phyloP scores from a whole-genome alignment of 1,140 invertebrate species.

The Scaptomyza graminum region DNA sequence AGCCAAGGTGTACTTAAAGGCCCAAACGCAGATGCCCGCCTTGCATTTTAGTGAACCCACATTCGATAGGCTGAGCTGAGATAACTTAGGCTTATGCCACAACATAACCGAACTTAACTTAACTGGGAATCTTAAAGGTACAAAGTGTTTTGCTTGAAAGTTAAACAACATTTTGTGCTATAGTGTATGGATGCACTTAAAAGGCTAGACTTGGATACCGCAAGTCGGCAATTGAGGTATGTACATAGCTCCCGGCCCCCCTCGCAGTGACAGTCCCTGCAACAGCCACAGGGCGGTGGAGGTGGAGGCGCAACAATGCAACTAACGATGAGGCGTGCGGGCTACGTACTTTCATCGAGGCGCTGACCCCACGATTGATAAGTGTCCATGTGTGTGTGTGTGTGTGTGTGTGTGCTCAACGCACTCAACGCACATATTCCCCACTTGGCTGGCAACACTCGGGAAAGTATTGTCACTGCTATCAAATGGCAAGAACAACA shows the following conservation, averaged over 20 bases:
- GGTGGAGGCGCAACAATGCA: slow-evolving; percentile 2
- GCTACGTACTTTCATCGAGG: slow-evolving; percentile 57
- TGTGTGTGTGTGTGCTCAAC: slow-evolving; percentile 18
- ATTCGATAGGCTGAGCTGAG: no score
- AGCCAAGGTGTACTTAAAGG: no score
- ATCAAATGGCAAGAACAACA: slow-evolving; percentile 53
- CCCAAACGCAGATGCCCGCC: no score
- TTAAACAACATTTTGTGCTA: no score
- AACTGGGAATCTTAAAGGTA: no score
- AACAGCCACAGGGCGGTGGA: neutral
- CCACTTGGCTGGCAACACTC: slow-evolving; percentile 9
- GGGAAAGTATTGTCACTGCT: slow-evolving; percentile 51
- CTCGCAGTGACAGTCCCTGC: neutral
- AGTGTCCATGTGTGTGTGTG: slow-evolving; percentile 9
- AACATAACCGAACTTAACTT: no score
- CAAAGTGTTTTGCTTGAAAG: no score
- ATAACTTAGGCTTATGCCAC: no score
- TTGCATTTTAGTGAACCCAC: no score
- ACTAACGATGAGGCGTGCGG: slow-evolving; percentile 28
- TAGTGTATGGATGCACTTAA: no score
- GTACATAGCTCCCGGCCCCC: no score
- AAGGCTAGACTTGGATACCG: neutral
- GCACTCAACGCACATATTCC: slow-evolving; percentile 2
- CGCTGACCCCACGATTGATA: slow-evolving; percentile 52
- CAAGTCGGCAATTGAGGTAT: no score